A percentile compares a stretch with the other conserved stretches of the same genome.
These are phyloP conservation scores for Paraescarpia echinospica DNA, from an alignment of 1,140 invertebrate species.

Conservation along the genomic window DNA sequence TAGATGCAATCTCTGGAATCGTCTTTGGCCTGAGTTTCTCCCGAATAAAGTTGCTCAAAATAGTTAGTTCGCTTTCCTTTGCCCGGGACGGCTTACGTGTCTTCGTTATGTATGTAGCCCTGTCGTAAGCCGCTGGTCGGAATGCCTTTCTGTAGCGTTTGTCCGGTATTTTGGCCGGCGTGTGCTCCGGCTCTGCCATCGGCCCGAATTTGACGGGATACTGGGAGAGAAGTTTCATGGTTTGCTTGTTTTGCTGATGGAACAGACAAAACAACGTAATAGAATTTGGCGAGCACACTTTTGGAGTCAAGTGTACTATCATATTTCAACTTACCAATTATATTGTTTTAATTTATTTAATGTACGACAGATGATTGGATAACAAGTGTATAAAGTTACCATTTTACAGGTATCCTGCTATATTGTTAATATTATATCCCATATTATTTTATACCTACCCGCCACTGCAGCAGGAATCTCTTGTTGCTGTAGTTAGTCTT, in stretches of 20 bases:
- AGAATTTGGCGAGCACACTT: neutral
- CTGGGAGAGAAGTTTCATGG: neutral
- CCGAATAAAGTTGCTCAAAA: neutral
- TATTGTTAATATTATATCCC: neutral
- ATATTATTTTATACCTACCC: neutral
- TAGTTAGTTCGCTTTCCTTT: neutral
- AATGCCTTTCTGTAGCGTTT: neutral
- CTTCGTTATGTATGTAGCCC: neutral
- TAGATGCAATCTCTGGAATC: neutral
- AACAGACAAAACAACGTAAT: neutral
- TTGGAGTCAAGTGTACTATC: neutral
- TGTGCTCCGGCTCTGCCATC: neutral
- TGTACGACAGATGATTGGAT: neutral
- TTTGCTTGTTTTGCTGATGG: neutral
- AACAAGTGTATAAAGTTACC: neutral
- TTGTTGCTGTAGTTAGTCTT: neutral
- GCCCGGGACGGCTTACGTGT: too few species aligned
- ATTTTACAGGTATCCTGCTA: neutral
- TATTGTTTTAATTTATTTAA: too few species aligned
- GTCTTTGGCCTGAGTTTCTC: neutral
- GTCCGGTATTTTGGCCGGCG: neutral
- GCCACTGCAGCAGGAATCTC: neutral
- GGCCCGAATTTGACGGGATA: neutral
- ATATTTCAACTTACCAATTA: too few species aligned
- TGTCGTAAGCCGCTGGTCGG: neutral